Evolutionary conservation across 2,797 vertebrate species (phyloP), one percentile per base, ranked within the genome.

Genomic region (Limosa lapponica): DNA sequence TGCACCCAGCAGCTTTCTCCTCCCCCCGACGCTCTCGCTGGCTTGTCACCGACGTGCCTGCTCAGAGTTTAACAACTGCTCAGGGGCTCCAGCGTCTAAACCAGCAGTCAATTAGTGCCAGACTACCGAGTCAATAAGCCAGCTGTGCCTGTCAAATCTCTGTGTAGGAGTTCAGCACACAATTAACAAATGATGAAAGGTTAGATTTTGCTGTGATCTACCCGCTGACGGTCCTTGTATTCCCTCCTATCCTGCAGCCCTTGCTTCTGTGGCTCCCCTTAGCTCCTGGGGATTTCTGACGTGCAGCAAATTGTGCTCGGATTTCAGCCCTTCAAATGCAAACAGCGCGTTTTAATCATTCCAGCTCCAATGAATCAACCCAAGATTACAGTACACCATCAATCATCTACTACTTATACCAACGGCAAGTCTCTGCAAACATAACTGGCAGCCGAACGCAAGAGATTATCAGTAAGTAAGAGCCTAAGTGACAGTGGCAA

Each of bases 1-100:
- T 13, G 57, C 71, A 90, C 89, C 94, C 70, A 75, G 92, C 74
- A 74, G 82, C 85, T 96, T 94, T 97, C 97, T 97, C 98, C 98
- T 97, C 98, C 97, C 95, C 87, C 93, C 82, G 52, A 73, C 72
- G 52, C 72, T 92, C 89, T 92, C 55, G 15, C 65, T 96, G 94
- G 49, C 79, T 61, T 51, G 44, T 46, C 81, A 72, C 72, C 41
- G 58, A 67, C 59, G 7, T 93, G 87, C 72, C 89, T 83, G 39
- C 91, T 92, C 83, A 10, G 75, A 91, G 64, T 85, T 86, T 70
- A 92, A 92, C 82, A 74, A 52, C 65, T 59, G 52, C 30, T 61
- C 66, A 64, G 83, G 79, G 77, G 82, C 57, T 85, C 70, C 20
- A 2, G 46, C 48, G 55, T 48, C 59, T 52, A 48, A 93, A 36